Percentiles rank a stretch among this genome's conserved stretches.
Conservation (phyloP, 2,113 vertebrate genomes). For the Chaetura pelagica region DNA sequence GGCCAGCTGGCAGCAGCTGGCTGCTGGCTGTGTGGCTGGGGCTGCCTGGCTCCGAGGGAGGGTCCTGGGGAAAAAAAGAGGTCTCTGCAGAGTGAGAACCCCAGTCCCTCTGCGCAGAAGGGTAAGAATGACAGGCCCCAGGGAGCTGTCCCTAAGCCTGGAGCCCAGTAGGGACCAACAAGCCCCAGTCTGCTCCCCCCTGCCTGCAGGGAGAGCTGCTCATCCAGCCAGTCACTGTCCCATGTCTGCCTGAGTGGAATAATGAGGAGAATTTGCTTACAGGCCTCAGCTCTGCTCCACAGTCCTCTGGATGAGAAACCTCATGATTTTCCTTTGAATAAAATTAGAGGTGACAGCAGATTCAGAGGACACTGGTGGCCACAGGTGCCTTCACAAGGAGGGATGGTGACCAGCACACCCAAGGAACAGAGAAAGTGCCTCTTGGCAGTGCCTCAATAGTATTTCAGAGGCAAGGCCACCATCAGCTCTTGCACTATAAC, state of each 20-base stretch:
- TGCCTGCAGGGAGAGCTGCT: neutral
- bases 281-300: neutral
- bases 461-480: neutral
- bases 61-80: slow-evolving; percentile 74
- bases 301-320: neutral
- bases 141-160: accelerated
- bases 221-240: accelerated
- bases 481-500: neutral
- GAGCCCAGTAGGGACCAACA: neutral
- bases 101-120: neutral
- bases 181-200: accelerated
- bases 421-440: neutral
- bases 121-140: accelerated
- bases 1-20: slow-evolving; percentile 64
- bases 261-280: accelerated
- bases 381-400: neutral
- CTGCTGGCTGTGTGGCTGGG: slow-evolving; percentile 72
- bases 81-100: neutral
- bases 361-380: neutral
- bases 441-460: neutral
- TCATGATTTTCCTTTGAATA: neutral
- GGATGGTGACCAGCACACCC: neutral
- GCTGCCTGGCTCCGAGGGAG: slow-evolving; percentile 82
- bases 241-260: accelerated
- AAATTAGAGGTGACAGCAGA: neutral